Evolutionary conservation across 2,888 invertebrate species (phyloP), one percentile per base, ranked within the genome.

Genomic region (Mayetiola destructor): DNA sequence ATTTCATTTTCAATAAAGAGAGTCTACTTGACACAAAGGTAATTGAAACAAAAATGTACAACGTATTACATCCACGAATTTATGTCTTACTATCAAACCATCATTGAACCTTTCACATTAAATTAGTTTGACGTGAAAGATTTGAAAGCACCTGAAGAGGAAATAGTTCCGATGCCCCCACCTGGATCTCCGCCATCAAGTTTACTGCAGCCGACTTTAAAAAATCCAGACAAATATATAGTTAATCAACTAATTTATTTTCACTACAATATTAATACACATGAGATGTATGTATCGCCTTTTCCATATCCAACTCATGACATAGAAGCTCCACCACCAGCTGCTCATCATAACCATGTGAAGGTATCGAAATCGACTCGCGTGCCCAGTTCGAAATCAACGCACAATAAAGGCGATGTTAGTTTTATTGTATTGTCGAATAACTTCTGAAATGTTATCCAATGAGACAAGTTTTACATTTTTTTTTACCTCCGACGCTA

Each of bases 231-330:
- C 3, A 39, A 56, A 56, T 39, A 64, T 48, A 66, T 63, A 59
- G 71, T 62, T 54, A 63, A 48, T 48, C 48, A 63, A 55, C 60
- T 64, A 4, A 61, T 68, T n/a, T 72, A 67, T 61, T 71, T 68
- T 58, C 72, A 69, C 56, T 72, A 64, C 21, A 70, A 72, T 62
- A 60, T 66, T 0, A 58, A 64, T 2, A 67, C 68, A 6, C 66
- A 67, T 57, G 63, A 66, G 16, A 67, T 72, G 62, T 65, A 67
- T 16, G 65, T 66, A 4, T 68, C 70, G 1, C 66, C 67, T 40
- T 61, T 64, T 59, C 64, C 67, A 12, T 64, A 64, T 8, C 60
- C 61, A 68, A 56, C 68, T 69, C 6, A 40, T 39, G 39, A 39
- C 39, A 18, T 5, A 3, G 3, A 8, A 5, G 20, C 18, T 18